Evolutionary conservation across 1,140 invertebrate genomes (phyloP), one percentile per base, ranked within the genome.

Genomic region (Drosophila guanche): DNA sequence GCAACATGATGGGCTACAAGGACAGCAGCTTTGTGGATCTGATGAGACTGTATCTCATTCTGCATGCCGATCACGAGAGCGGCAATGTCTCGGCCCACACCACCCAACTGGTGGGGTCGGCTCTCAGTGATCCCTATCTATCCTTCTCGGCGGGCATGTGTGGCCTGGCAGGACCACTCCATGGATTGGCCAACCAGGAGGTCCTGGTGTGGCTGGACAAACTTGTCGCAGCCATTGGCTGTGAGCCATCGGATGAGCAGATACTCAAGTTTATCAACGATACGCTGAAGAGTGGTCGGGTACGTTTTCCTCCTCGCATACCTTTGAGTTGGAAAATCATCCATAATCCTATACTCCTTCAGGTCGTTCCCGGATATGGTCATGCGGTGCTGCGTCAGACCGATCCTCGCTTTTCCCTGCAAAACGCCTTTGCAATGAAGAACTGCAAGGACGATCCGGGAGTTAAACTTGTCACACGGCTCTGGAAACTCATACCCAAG

Each of bases 41-140:
- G 10, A 95, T 99, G 95, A 94, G 98, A 51, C 93, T 99, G 3
- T 99, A 99, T 90, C 93, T 99, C 33, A 97, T 97, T 14, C 97
- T 99, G 76, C 98, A 99, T 93, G 97, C 95, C 92, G 97, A 98
- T 91, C 97, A 98, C 92, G 97, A 98, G 91, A 96, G 97, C 70
- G 98, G 98, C 65, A 99, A 99, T 90, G 98, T 99, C 1, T 96
- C 95, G 25, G 98, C 98, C 5, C 98, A 99, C 91, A 95, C 98
- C 1, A 95, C 95, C 10, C 97, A 99, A 92, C 93, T 99, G 79
- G 97, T 99, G 2, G 98, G 97, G 5, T 98, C 97, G 10, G 98
- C 98, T 0, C 92, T 99, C 7, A 97, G 96, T 60, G 97, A 99
- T 92, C 97, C 98, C 0, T 99, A 98, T 91, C 92, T 99, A 0